A percentile compares a stretch with the other conserved stretches of the same genome.
Conservation (phyloP, 2,888 invertebrate genomes). For the Steinernema carpocapsae region DNA sequence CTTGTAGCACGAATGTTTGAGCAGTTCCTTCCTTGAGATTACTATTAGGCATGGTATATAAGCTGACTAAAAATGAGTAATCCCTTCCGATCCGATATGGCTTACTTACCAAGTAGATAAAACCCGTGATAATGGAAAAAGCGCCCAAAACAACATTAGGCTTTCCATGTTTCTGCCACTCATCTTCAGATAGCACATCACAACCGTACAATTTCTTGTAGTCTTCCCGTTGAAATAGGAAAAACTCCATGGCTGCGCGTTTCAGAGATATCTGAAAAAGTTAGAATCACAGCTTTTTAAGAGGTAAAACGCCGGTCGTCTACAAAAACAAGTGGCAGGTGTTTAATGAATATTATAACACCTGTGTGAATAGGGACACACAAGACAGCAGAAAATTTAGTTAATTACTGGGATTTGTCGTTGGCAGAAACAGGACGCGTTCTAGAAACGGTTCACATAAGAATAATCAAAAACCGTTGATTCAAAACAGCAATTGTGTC, state of each 20-base stretch:
- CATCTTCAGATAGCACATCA: neutral
- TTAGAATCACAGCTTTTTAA: too few relatives aligned
- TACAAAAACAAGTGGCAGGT: too few relatives aligned
- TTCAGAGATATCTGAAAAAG: too few relatives aligned
- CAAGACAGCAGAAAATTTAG: too few relatives aligned
- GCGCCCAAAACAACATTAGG: neutral
- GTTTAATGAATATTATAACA: too few relatives aligned
- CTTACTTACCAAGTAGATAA: slow-evolving; percentile 10
- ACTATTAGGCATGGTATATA: slow-evolving; percentile 17
- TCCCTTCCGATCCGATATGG: neutral
- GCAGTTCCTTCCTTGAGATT: neutral
- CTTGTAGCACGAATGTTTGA: slow-evolving; percentile 24
- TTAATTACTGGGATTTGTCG: too few relatives aligned
- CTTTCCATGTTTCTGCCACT: neutral
- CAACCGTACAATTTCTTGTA: neutral
- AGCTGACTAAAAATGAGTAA: neutral
- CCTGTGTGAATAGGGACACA: too few relatives aligned
- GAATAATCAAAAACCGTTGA: too few relatives aligned
- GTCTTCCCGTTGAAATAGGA: neutral
- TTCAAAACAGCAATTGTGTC: too few relatives aligned
- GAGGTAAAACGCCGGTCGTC: too few relatives aligned
- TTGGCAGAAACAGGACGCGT: too few relatives aligned
- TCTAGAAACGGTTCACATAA: too few relatives aligned
- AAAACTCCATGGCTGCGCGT: neutral
- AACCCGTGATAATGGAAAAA: neutral